Percentiles rank a stretch among this genome's conserved stretches.
Conservation (phyloP, 2,113 vertebrate genomes). For the Falcunculus frontatus region DNA sequence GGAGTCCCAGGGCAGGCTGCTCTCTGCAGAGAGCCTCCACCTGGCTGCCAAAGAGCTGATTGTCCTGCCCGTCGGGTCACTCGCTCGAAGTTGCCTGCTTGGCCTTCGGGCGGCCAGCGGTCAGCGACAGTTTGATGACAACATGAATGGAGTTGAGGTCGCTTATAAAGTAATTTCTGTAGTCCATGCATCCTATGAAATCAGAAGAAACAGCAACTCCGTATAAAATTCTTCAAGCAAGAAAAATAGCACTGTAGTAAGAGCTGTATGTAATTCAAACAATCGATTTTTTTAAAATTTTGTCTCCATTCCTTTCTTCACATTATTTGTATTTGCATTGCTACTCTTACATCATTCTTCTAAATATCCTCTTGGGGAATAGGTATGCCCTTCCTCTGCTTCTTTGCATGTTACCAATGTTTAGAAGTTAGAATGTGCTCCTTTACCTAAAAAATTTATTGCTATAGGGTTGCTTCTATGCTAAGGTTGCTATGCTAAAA, state of each 20-base stretch:
- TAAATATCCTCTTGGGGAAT: not conserved
- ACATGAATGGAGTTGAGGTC: not conserved
- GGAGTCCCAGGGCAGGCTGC: too few species aligned
- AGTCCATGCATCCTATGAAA: not conserved
- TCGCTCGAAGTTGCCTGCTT: too few species aligned
- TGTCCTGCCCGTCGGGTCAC: too few species aligned
- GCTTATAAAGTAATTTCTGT: not conserved
- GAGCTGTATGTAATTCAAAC: fast-evolving
- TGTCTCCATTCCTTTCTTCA: not conserved
- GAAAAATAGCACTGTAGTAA: not conserved
- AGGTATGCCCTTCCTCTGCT: not conserved
- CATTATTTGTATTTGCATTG: not conserved
- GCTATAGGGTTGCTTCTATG: not conserved
- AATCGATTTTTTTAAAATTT: not conserved
- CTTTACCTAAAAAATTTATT: not conserved
- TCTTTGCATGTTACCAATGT: not conserved
- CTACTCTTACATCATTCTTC: not conserved
- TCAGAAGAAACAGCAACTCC: not conserved
- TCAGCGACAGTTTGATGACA: not conserved
- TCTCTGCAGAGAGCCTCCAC: too few species aligned
- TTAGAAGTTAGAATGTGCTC: not conserved
- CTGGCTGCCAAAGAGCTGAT: too few species aligned
- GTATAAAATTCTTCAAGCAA: not conserved
- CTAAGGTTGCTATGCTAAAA: not conserved
- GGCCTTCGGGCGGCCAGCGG: too few species aligned